A percentile compares a stretch with the other conserved stretches of the same genome.
These are phyloP conservation scores for Vanacampus margaritifer DNA, from an alignment of 2,113 vertebrate genomes.

Conservation along the genomic window DNA sequence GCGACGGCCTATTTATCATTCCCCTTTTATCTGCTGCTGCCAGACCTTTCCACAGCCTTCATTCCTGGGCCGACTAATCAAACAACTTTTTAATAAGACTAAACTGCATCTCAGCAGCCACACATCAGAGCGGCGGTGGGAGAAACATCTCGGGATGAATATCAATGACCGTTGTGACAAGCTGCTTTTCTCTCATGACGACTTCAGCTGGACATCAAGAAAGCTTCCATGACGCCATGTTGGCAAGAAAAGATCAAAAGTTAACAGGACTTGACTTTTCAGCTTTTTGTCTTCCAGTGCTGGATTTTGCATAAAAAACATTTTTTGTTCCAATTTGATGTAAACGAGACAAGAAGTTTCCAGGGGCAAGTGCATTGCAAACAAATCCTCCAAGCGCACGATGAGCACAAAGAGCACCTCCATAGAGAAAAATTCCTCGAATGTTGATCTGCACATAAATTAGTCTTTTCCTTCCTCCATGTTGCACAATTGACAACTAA, in stretches of 20 bases:
- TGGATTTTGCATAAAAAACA: slow-evolving; percentile 15
- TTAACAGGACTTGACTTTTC: slow-evolving; percentile 30
- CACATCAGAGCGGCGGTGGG: slow-evolving; percentile 61
- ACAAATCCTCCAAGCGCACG: not conserved
- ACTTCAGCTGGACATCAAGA: slow-evolving; percentile 58
- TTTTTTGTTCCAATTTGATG: slow-evolving; percentile 11
- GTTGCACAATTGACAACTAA: too few relatives aligned
- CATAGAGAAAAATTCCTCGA: not conserved
- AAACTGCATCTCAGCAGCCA: slow-evolving; percentile 72
- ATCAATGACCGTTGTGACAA: slow-evolving; percentile 66
- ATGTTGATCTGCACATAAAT: not conserved
- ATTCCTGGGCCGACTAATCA: slow-evolving; percentile 79
- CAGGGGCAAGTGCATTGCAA: not conserved
- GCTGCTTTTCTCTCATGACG: slow-evolving; percentile 31
- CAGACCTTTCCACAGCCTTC: slow-evolving; percentile 81
- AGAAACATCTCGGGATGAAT: slow-evolving; percentile 69
- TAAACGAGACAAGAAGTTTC: not conserved
- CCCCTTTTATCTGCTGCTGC: slow-evolving; percentile 85
- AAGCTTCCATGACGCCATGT: slow-evolving; percentile 38
- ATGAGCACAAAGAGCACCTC: not conserved
- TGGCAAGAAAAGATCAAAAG: slow-evolving; percentile 15
- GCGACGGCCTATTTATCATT: slow-evolving; percentile 76
- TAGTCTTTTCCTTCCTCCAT: not conserved
- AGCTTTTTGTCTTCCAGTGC: slow-evolving; percentile 13
- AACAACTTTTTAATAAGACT: slow-evolving; percentile 87